Percentiles rank a stretch among this genome's conserved stretches.
Evolutionary conservation across 1,140 invertebrate species (phyloP).

Genomic region (Sarcophaga peregrina): DNA sequence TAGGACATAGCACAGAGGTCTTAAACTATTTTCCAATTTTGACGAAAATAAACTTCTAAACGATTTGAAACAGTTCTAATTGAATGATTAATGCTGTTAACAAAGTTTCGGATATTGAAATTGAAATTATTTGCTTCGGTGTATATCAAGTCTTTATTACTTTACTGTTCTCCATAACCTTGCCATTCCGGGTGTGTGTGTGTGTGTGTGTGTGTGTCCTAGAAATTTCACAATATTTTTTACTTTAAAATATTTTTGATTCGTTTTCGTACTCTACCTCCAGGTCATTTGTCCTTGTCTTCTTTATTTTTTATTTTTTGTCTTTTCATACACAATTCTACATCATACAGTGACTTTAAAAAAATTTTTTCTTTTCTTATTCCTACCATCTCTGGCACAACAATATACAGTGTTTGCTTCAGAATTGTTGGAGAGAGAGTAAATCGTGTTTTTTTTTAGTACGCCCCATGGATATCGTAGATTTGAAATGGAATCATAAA

Average conservation of each 20-base stretch:
- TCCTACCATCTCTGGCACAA: not conserved
- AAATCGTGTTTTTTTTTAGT: not conserved
- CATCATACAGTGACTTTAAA: not conserved
- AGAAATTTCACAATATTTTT: not conserved
- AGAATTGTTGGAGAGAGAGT: not conserved
- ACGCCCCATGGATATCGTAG: conserved; percentile 4
- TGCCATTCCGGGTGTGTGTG: not conserved
- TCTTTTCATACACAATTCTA: too few species aligned
- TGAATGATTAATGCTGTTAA: conserved; percentile 25
- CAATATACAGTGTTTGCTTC: not conserved
- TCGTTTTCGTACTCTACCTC: not conserved
- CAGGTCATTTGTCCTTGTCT: not conserved
- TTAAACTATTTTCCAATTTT: not conserved
- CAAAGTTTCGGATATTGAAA: not conserved
- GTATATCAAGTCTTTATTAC: not conserved
- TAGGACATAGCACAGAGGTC: not conserved
- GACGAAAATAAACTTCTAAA: not conserved
- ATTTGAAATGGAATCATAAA: too few species aligned
- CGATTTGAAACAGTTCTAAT: conserved; percentile 27
- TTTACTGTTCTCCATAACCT: not conserved
- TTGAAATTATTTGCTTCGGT: not conserved
- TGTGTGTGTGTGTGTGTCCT: not conserved
- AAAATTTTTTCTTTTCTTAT: not conserved
- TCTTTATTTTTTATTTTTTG: not conserved
- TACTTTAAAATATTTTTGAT: not conserved